These are phyloP conservation scores for Andrena cerasifolii DNA, from an alignment of 1,140 invertebrate species.

Conservation along the genomic window DNA sequence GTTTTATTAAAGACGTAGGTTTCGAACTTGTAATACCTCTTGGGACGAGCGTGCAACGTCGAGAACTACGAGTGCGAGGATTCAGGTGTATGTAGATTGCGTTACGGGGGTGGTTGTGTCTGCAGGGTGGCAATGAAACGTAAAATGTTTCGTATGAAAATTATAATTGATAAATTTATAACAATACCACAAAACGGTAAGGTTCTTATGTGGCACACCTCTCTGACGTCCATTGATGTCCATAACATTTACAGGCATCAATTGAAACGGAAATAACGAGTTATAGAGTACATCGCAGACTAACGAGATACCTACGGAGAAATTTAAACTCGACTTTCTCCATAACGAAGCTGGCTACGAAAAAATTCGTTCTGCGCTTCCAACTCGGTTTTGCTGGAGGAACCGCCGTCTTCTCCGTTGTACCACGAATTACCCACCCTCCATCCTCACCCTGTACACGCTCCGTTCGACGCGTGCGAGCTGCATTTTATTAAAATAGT, in stretches of 20 bases:
- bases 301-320: background rate
- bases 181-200: too few species aligned
- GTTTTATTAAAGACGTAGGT: conserved; percentile 10
- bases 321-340: background rate
- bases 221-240: background rate
- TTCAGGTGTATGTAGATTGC: background rate
- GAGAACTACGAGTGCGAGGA: background rate
- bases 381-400: background rate
- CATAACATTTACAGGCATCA: background rate
- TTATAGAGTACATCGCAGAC: background rate
- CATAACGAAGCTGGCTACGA: background rate
- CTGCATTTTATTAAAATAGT: conserved; percentile 66
- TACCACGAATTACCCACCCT: background rate
- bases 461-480: conserved; percentile 49
- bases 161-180: too few species aligned
- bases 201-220: too few species aligned
- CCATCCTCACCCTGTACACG: background rate
- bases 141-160: too few species aligned
- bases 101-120: too few species aligned
- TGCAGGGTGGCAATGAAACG: too few species aligned
- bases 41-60: conserved; percentile 7
- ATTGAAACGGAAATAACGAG: background rate
- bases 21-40: conserved; percentile 32
- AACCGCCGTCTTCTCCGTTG: background rate
- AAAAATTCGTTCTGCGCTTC: background rate